These are phyloP conservation scores for Acromyrmex echinatior DNA, from an alignment of 1,140 invertebrate species.

Conservation along the genomic window DNA sequence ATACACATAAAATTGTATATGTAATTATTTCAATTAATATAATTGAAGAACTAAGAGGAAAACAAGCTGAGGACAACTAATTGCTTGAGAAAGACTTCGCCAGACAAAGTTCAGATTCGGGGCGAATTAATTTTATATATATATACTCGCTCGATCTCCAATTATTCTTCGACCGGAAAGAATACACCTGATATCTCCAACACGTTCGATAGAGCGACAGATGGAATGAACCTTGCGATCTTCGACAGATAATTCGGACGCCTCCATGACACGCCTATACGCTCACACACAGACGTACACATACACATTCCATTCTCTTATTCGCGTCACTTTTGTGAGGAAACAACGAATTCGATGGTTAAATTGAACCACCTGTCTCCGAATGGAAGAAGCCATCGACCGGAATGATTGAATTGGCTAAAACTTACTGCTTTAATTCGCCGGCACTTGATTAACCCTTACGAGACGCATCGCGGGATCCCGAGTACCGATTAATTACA, in stretches of 20 bases:
- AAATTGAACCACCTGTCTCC: slow-evolving; percentile 58
- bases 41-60: not conserved
- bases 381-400: slow-evolving; percentile 54
- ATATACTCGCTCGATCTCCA: slow-evolving; percentile 14
- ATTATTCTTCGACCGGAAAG: slow-evolving; percentile 39
- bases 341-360: slow-evolving; percentile 42
- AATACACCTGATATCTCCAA: slow-evolving; percentile 50
- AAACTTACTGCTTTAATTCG: slow-evolving; percentile 56
- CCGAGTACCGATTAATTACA: slow-evolving; percentile 41
- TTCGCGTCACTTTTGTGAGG: slow-evolving; percentile 34
- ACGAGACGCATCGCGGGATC: not conserved
- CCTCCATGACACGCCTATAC: slow-evolving; percentile 67
- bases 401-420: slow-evolving; percentile 45
- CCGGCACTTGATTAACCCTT: slow-evolving; percentile 53
- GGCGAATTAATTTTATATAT: slow-evolving; percentile 25
- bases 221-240: slow-evolving; percentile 69
- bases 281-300: not conserved
- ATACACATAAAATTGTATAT: no score
- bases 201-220: slow-evolving; percentile 60
- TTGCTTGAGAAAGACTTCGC: slow-evolving; percentile 5
- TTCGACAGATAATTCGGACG: slow-evolving; percentile 70
- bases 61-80: not conserved
- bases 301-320: slow-evolving; percentile 1
- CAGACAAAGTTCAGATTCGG: not conserved
- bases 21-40: not conserved